Base-by-base conservation (phyloP, 2,113 vertebrate genomes). In the Entomyzon cyanotis region DNA sequence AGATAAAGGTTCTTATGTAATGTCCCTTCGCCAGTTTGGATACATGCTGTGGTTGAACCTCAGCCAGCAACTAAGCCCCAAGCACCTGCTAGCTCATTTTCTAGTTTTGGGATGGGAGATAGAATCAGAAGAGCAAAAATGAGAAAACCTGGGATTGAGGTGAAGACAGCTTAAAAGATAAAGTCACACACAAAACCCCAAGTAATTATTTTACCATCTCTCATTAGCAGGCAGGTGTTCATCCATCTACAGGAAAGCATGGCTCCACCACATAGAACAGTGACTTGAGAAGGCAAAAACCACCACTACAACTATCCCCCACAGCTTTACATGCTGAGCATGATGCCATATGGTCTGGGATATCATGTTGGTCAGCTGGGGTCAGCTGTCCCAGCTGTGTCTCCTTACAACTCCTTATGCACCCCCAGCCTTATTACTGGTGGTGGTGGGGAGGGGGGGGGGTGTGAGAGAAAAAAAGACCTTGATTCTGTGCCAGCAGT, bases 51-150 rank as follows among this genome's bases (percentile, higher is more conserved):
- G 21, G 11, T 31, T 76, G 30, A 62, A 62, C 25, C 5, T 19
- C 17, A 35, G 41, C 17, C 56, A 41, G 21, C 10, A 76, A 17
- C 17, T 55, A 42, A 79, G 12, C 21, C 21, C 39, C 55, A 69
- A 22, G 5, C 7, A n/a, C 24, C n/a, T 60, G 30, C 63, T 83
- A 0, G 1, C 21, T 76, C 17, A 15, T 83, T 69, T 83, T 35
- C 70, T 30, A 12, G 14, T 7, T 7, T 0, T 22, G 25, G 14
- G 24, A 18, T 6, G 3, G 5, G 20, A 17, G 6, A 68, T 17
- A 53, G n/a, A 41, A 55, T 76, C 21, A 55, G 35, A 83, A 31
- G 41, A 22, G 8, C 14, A 47, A 62, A 62, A 55, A 55, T 55
- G 35, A 47, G n/a, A 69, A 83, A 68, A 83, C 24, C 9, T 3